Conservation (phyloP, 2,797 vertebrate species). For the Aythya fuligula region DNA sequence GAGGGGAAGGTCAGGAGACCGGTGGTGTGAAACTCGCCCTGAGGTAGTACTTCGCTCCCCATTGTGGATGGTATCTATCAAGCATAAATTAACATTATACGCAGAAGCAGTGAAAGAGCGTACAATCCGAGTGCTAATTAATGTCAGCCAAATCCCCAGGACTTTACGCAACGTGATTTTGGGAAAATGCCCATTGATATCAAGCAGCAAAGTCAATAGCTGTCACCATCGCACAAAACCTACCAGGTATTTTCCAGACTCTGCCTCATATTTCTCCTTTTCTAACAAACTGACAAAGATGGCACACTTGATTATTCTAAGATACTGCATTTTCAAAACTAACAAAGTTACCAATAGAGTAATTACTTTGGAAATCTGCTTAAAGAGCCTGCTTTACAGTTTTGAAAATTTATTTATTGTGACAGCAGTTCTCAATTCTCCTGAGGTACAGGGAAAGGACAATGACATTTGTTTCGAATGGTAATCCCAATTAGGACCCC, state of each 20-base stretch:
- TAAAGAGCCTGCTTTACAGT: background rate
- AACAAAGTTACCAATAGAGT: background rate
- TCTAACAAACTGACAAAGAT: background rate
- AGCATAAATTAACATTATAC: rapidly evolving
- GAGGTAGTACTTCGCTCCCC: background rate
- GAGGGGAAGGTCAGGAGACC: background rate
- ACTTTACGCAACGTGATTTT: background rate
- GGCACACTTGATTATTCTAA: background rate
- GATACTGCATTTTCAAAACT: background rate
- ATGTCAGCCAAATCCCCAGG: background rate
- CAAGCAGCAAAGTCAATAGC: background rate
- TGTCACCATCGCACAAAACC: background rate
- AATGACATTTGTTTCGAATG: background rate
- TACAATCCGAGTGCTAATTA: background rate
- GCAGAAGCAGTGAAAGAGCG: background rate
- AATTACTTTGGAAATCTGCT: background rate
- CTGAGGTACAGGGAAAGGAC: background rate
- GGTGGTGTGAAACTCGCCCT: background rate
- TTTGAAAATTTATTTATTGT: background rate
- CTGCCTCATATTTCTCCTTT: background rate
- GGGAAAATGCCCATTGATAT: background rate
- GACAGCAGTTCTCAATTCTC: background rate
- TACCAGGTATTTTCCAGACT: background rate
- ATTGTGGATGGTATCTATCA: rapidly evolving
- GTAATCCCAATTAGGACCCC: background rate